Base-by-base conservation (phyloP, 53 echinoderm and acorn worm species). In the Patiria pectinifera region DNA sequence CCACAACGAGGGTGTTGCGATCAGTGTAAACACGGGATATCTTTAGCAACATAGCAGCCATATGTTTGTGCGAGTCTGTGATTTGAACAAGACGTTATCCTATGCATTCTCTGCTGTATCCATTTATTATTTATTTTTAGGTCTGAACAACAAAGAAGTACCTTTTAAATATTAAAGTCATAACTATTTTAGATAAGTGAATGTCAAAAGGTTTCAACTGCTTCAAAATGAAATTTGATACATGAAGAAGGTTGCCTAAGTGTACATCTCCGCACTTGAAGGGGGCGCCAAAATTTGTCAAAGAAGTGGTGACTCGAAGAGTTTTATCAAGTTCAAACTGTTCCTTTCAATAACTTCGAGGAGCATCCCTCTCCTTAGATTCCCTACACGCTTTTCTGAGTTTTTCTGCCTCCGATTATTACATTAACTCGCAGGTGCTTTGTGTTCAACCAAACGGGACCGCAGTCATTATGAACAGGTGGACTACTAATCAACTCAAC, bases 371-470 rank as follows among this genome's bases (percentile, higher is more conserved):
- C 43, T 26, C 35, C 84, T 35, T 60, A 25, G 26, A 44, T 66
- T 44, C 43, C 18, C 47, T 45, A 6, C 9, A 45, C 59, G 85
- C 66, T 69, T 45, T 60, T 85, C 47, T 63, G 85, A 85, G 62
- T 63, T 85, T 85, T 62, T 44, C 44, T 26, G 62, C 84, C 15
- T 18, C 13, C 45, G 58, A 11, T 60, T 18, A 87, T 72, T 61
- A 25, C 87, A 87, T 87, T 87, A 87, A 24, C 60, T 35, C 7
- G 87, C 87, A 87, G 87, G 87, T 87, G 87, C 59, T 87, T 46
- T 47, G n/a, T 59, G 87, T 76, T 22, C 62, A 25, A 47, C 45
- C 44, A 44, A 86, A 86, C 46, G 62, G 45, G 58, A 45, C 87
- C 58, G 61, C 26, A 77, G 59, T 78, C 35, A 4, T 87, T 78